Percentiles rank a stretch among this genome's conserved stretches.
Evolutionary conservation across 2,113 vertebrate species (phyloP).

Genomic region (Columba janthina): DNA sequence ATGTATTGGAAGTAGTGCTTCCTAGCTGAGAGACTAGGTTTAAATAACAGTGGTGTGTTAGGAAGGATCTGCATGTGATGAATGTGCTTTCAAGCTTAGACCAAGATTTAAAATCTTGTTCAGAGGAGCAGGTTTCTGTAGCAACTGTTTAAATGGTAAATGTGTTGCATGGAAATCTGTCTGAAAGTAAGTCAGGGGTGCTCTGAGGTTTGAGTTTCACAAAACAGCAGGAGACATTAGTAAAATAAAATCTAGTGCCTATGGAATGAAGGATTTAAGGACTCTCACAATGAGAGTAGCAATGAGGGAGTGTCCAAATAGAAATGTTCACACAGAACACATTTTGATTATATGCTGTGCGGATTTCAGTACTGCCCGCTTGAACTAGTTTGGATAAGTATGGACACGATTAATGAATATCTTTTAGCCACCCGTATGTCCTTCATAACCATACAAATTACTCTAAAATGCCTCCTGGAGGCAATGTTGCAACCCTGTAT

Average conservation of each 20-base stretch:
- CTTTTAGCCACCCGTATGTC: not conserved
- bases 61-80: not conserved
- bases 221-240: fast-evolving
- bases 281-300: not conserved
- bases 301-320: not conserved
- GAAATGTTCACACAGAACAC: not conserved
- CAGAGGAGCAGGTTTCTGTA: not conserved
- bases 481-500: not conserved
- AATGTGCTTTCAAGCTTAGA: not conserved
- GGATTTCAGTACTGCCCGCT: not conserved
- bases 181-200: not conserved
- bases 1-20: not conserved
- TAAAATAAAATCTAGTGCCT: not conserved
- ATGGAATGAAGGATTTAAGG: not conserved
- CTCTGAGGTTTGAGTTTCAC: fast-evolving
- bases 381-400: not conserved
- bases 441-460: not conserved
- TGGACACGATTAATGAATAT: fast-evolving
- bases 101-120: not conserved
- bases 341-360: not conserved
- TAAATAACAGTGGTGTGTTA: not conserved
- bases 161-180: not conserved
- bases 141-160: not conserved
- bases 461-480: not conserved
- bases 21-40: not conserved